phyloP scores from a whole-genome alignment of 1,140 invertebrate species.

The Heliconius melpomene region DNA sequence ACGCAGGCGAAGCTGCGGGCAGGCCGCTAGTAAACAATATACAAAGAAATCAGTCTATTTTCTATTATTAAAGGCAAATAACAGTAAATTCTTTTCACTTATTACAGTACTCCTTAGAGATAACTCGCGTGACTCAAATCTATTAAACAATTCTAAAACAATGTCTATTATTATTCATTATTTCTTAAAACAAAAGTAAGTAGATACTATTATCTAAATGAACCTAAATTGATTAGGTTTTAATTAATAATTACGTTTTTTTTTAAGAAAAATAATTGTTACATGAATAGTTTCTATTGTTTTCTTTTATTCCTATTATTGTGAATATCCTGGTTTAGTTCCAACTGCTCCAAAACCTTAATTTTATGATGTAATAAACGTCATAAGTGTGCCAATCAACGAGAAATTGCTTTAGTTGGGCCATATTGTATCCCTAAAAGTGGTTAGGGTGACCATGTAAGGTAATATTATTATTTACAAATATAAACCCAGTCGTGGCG shows the following conservation, averaged over 20 bases:
- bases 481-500: too few species aligned
- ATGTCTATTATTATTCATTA: background rate
- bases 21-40: too few species aligned
- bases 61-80: background rate
- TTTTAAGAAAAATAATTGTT: background rate
- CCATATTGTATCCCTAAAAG: background rate
- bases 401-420: constrained; percentile 21
- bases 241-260: background rate
- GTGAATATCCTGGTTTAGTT: background rate
- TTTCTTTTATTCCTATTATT: background rate
- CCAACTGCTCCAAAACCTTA: constrained; percentile 14
- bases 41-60: too few species aligned
- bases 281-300: too few species aligned
- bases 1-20: too few species aligned
- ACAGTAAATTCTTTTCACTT: background rate
- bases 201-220: background rate
- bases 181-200: background rate
- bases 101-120: background rate
- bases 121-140: background rate
- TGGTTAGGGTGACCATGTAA: constrained; percentile 13
- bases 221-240: background rate
- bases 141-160: background rate
- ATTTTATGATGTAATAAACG: constrained; percentile 36
- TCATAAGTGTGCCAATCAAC: constrained; percentile 37
- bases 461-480: background rate